Evolutionary conservation across 2,797 vertebrate species (phyloP).

Genomic region (Xiphophorus birchmanni): DNA sequence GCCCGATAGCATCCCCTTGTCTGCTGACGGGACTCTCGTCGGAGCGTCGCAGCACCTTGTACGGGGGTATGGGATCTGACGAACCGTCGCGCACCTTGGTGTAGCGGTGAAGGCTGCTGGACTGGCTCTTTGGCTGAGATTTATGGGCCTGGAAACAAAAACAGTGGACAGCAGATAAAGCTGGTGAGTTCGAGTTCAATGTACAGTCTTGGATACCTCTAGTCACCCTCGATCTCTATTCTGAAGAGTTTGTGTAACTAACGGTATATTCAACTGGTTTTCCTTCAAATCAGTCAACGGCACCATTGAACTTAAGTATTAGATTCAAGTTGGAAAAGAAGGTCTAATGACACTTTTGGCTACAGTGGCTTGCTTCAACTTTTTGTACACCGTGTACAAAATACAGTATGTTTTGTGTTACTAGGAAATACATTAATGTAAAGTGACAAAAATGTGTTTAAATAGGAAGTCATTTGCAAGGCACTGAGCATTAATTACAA

Average conservation of each 20-base stretch:
- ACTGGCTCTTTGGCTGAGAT: conserved; percentile 97
- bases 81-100: conserved; percentile 95
- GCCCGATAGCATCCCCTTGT: conserved; percentile 87
- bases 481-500: background rate
- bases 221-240: background rate
- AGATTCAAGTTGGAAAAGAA: background rate
- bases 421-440: background rate
- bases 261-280: background rate
- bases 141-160: conserved; percentile 81
- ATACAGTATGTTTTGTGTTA: background rate
- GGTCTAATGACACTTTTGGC: background rate
- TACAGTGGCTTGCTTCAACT: background rate
- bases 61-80: conserved; percentile 93
- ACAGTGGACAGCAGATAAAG: conserved; percentile 17
- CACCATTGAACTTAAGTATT: background rate
- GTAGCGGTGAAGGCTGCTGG: conserved; percentile 92
- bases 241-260: background rate
- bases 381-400: background rate
- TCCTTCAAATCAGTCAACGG: background rate
- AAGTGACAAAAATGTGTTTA: background rate
- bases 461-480: background rate
- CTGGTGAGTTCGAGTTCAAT: background rate
- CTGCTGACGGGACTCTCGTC: conserved; percentile 94
- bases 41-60: conserved; percentile 96
- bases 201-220: background rate